Conservation (phyloP, 1,140 invertebrate genomes). For the Diploscapter pachys region DNA sequence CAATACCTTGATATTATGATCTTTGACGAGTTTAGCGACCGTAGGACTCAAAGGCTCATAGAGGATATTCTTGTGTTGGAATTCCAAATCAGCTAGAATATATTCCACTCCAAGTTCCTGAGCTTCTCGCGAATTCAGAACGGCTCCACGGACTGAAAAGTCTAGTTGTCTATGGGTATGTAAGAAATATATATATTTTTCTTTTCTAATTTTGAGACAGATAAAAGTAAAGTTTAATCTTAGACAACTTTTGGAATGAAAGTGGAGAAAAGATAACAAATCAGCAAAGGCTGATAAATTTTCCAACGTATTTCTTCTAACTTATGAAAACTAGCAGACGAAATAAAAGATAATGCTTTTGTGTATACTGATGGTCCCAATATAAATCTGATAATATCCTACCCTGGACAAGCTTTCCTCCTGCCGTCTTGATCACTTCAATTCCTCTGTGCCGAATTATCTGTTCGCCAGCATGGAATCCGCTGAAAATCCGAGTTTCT, state of each 20-base stretch:
- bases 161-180: neutral
- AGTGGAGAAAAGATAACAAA: too few relatives aligned
- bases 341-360: too few relatives aligned
- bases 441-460: slow-evolving; percentile 52
- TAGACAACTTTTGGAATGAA: too few relatives aligned
- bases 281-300: too few relatives aligned
- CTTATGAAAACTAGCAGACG: too few relatives aligned
- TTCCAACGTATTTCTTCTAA: too few relatives aligned
- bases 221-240: too few relatives aligned
- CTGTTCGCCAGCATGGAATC: slow-evolving; percentile 41
- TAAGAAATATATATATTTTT: too few relatives aligned
- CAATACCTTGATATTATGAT: slow-evolving; percentile 54
- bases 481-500: slow-evolving; percentile 30
- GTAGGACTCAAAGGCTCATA: slow-evolving; percentile 53
- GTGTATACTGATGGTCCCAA: neutral
- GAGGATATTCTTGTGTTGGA: slow-evolving; percentile 57
- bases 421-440: slow-evolving; percentile 56
- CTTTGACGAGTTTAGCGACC: slow-evolving; percentile 48
- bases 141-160: slow-evolving; percentile 49
- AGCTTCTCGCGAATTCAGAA: slow-evolving; percentile 48
- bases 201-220: too few relatives aligned
- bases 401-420: slow-evolving; percentile 52
- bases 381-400: neutral
- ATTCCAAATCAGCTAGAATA: slow-evolving; percentile 47
- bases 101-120: slow-evolving; percentile 53